Evolutionary conservation across 1,140 invertebrate genomes (phyloP).

Genomic region (Yoshiicerus persimilis): DNA sequence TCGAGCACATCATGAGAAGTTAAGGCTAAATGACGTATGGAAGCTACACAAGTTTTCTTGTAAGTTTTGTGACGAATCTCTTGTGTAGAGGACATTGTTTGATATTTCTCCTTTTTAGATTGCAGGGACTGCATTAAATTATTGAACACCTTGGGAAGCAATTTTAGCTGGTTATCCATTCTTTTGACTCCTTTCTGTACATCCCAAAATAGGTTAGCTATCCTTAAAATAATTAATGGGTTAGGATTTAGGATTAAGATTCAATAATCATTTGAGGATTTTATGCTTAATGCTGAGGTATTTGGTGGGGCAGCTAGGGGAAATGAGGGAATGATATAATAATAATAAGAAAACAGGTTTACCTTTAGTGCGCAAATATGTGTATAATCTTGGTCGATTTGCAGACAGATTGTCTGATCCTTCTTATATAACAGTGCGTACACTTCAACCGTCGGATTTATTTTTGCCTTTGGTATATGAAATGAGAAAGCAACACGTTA

Average conservation of each 20-base stretch:
- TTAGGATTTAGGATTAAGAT: background rate
- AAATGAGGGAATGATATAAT: too few relatives aligned
- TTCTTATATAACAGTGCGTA: background rate
- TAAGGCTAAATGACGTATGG: constrained; percentile 12
- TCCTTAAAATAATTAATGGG: background rate
- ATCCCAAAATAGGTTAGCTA: background rate
- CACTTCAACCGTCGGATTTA: background rate
- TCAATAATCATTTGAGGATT: too few relatives aligned
- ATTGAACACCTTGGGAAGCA: constrained; percentile 25
- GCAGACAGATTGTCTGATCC: background rate
- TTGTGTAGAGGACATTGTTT: background rate
- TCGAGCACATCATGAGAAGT: constrained; percentile 5
- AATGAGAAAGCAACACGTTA: background rate
- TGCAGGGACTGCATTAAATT: constrained; percentile 4
- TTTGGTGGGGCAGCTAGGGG: too few relatives aligned
- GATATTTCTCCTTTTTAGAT: constrained; percentile 23
- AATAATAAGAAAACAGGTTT: background rate
- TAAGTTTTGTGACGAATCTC: background rate
- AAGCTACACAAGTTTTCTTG: background rate
- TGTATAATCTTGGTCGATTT: background rate
- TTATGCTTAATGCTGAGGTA: too few relatives aligned
- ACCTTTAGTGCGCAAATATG: background rate
- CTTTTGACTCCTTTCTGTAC: background rate
- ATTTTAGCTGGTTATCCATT: background rate
- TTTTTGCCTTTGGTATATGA: background rate